Evolutionary conservation across 2,888 invertebrate species (phyloP).

Genomic region (Nephrocerus scutellatus): DNA sequence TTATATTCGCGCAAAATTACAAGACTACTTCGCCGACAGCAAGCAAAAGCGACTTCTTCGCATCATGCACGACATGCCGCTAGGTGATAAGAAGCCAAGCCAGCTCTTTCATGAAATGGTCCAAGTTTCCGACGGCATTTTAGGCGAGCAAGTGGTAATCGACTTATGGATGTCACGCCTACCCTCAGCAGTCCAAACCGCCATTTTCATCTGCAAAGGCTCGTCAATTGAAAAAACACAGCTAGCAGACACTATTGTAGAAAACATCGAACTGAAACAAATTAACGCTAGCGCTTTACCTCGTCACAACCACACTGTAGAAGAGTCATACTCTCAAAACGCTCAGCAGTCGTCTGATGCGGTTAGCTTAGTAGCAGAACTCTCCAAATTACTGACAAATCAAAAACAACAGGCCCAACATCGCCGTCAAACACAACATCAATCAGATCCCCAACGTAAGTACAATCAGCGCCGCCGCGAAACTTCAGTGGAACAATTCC

Average conservation of each 20-base stretch:
- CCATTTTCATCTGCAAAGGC: conserved; percentile 4
- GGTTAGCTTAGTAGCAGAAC: too few relatives aligned
- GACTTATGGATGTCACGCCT: conserved; percentile 4
- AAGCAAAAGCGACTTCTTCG: conserved; percentile 5
- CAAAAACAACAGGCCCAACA: too few relatives aligned
- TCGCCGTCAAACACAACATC: neutral
- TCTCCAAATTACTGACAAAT: too few relatives aligned
- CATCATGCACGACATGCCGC: conserved; percentile 1
- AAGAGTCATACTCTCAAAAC: too few relatives aligned
- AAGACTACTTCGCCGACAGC: conserved; percentile 3
- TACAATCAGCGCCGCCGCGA: too few relatives aligned
- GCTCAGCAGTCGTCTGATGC: too few relatives aligned
- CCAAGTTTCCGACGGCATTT: conserved; percentile 2
- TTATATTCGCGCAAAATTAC: conserved; percentile 1
- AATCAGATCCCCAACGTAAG: neutral
- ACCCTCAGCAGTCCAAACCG: neutral
- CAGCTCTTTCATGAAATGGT: conserved; percentile 9
- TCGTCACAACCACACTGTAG: too few relatives aligned
- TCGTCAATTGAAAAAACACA: conserved; percentile 5
- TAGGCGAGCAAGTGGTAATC: conserved; percentile 6
- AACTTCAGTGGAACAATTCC: neutral
- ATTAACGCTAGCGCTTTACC: too few relatives aligned
- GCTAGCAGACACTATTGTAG: conserved; percentile 5
- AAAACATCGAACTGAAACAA: conserved; percentile 5
- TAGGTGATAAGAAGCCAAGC: conserved; percentile 6